These are phyloP conservation scores for Chouioia cunea DNA, from an alignment of 2,888 invertebrate species.

Conservation along the genomic window DNA sequence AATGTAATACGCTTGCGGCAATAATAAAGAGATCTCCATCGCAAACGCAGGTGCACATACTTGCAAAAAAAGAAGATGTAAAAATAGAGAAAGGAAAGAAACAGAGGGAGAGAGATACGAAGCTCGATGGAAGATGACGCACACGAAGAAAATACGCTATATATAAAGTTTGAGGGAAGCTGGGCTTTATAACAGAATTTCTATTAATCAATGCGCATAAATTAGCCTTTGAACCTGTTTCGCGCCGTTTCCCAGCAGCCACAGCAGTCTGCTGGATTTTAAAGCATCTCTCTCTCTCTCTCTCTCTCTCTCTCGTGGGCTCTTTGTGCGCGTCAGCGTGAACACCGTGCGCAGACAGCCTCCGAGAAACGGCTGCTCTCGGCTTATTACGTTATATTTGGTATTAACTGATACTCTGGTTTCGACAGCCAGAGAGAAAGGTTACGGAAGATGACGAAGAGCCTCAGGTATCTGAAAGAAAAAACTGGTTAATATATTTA, in stretches of 20 bases:
- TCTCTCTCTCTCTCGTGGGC: neutral
- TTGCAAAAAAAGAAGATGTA: no score
- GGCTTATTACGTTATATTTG: slow-evolving; percentile 36
- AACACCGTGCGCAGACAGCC: slow-evolving; percentile 1
- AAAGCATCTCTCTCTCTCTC: no score
- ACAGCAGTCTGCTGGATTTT: neutral
- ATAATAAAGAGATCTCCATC: slow-evolving; percentile 22
- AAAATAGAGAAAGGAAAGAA: neutral
- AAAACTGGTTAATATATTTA: neutral
- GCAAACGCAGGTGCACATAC: slow-evolving; percentile 9
- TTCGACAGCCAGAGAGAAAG: slow-evolving; percentile 12
- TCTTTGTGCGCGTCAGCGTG: neutral
- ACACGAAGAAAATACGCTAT: slow-evolving; percentile 5
- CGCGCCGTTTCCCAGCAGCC: slow-evolving; percentile 10
- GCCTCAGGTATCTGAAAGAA: neutral
- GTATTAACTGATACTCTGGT: slow-evolving; percentile 33
- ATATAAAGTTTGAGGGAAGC: neutral
- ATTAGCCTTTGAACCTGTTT: slow-evolving; percentile 40
- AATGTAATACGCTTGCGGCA: neutral
- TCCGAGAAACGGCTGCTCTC: slow-evolving; percentile 5
- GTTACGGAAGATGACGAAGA: neutral
- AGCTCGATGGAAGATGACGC: neutral
- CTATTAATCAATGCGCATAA: slow-evolving; percentile 39
- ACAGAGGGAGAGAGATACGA: neutral
- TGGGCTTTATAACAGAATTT: slow-evolving; percentile 30